Percentiles rank a stretch among this genome's conserved stretches.
Evolutionary conservation across 1,140 invertebrate species (phyloP).

Genomic region (Heliothis subflexa): DNA sequence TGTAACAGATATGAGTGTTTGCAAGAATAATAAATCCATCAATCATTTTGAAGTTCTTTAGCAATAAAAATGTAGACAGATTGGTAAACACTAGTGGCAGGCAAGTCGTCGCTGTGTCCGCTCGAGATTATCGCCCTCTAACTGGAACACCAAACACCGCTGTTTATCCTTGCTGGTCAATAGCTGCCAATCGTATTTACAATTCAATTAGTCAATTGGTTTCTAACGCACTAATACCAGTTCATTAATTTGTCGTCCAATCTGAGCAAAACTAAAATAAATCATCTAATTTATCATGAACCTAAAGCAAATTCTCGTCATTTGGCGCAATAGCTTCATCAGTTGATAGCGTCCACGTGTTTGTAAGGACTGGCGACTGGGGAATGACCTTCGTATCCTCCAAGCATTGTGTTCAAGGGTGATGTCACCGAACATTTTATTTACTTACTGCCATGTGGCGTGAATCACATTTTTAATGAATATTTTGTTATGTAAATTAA

Average conservation of each 20-base stretch:
- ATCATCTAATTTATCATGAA: background rate
- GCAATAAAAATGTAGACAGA: conserved; percentile 28
- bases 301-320: background rate
- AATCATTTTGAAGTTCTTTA: conserved; percentile 21
- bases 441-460: conserved; percentile 35
- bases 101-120: background rate
- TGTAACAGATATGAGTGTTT: background rate
- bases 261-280: background rate
- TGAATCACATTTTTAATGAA: conserved; percentile 47
- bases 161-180: conserved; percentile 57
- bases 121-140: conserved; percentile 64
- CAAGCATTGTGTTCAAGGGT: conserved; percentile 39
- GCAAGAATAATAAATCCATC: conserved; percentile 11
- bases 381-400: conserved; percentile 47
- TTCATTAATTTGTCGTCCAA: conserved; percentile 13
- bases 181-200: conserved; percentile 35
- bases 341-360: conserved; percentile 11
- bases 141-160: conserved; percentile 62
- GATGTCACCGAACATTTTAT: conserved; percentile 48
- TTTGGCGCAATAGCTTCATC: conserved; percentile 25
- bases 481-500: conserved; percentile 31
- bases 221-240: background rate
- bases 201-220: conserved; percentile 16
- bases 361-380: conserved; percentile 15
- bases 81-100: conserved; percentile 14